Base-by-base conservation (phyloP, 2,888 invertebrate species). In the Odontomyia ornata region DNA sequence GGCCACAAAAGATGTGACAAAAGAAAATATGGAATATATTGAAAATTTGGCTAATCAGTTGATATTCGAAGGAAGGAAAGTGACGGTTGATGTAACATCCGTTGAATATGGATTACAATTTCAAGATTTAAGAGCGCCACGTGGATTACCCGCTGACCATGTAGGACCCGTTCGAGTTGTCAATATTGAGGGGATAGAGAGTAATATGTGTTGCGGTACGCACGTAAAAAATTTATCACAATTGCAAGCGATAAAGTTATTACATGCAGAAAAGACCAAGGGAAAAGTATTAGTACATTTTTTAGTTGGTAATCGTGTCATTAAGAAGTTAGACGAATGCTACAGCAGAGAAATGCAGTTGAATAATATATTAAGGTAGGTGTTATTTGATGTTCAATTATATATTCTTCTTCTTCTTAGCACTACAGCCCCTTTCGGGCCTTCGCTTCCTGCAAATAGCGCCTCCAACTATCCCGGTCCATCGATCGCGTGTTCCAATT, bases 161-260 rank as follows among this genome's bases (percentile, higher is more conserved):
- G 89, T 89, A 80, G 93, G 93, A 0, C 90, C 91, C 27, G 92
- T 95, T 15, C 88, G 96, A 73, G 91, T 96, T 1, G 90, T 96
- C 46, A 89, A 90, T 73, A 96, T 96, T 77, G 91, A 92, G 46
- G 91, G 91, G 23, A 86, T 95, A 64, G 95, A 96, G 80, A 90
- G 91, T 78, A 94, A 94, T 82, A 91, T 95, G 90, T 96, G 96
- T 83, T 96, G 96, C 85, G 96, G 96, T 0, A 96, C 96, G 0
- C 96, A 96, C 83, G 94, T 96, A 0, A 88, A 89, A 3, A 94
- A 93, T 85, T 87, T 95, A 36, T 89, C 89, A 77, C 91, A 93
- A 83, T 84, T 92, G 21, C 92, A 92, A 88, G 87, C 88, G 36
- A 88, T 93, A 28, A 93, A 92, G 83, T 82, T 95, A 60, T 83